phyloP scores from a whole-genome alignment of 2,797 vertebrate genomes.

The Tokudaia muenninki region DNA sequence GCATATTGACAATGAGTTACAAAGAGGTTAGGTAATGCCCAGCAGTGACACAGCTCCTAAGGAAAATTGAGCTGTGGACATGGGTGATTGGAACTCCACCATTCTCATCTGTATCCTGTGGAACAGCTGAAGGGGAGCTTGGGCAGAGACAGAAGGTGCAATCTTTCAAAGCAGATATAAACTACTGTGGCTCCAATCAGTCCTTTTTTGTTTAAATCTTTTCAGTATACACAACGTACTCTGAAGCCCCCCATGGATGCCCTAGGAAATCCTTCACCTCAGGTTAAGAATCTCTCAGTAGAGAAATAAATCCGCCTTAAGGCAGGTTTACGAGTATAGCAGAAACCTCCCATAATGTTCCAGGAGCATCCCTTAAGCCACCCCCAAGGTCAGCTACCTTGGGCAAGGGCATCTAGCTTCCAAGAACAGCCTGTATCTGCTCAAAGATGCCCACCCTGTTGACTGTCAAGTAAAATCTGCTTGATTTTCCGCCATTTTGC shows the following conservation, averaged over 20 bases:
- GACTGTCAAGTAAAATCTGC: no score
- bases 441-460: not conserved
- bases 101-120: not conserved
- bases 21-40: not conserved
- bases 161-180: not conserved
- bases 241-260: not conserved
- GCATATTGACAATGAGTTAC: not conserved
- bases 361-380: not conserved
- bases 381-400: not conserved
- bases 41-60: not conserved
- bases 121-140: not conserved
- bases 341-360: not conserved
- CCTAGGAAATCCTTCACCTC: not conserved
- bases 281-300: not conserved
- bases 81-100: not conserved
- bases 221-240: not conserved
- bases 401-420: not conserved
- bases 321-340: not conserved
- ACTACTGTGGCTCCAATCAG: not conserved
- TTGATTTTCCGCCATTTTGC: not conserved
- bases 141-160: not conserved
- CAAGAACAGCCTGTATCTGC: not conserved
- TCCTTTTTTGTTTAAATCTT: not conserved
- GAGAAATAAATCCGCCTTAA: not conserved
- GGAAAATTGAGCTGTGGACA: not conserved